phyloP scores from a whole-genome alignment of 2,113 vertebrate genomes.

The Scopus umbretta region DNA sequence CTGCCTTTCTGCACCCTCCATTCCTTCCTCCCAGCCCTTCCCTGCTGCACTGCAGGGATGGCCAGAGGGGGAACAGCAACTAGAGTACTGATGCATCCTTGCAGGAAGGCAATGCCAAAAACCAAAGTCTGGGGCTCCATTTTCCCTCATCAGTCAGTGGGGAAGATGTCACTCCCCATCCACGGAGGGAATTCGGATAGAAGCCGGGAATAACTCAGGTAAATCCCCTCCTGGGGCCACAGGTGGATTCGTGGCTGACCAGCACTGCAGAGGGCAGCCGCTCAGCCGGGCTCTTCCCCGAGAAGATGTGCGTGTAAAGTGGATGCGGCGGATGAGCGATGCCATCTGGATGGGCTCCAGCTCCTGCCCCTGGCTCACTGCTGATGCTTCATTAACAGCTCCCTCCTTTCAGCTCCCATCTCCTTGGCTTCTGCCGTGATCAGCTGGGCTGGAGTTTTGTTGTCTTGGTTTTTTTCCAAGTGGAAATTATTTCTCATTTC shows the following conservation, averaged over 20 bases:
- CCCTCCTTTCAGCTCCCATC: not conserved
- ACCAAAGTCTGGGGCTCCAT: not conserved
- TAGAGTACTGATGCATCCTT: not conserved
- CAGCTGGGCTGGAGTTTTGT: slow-evolving; percentile 34
- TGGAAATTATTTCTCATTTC: slow-evolving; percentile 62
- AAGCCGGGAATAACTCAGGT: not conserved
- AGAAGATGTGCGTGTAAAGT: not conserved
- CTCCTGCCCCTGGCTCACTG: slow-evolving; percentile 24
- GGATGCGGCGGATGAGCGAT: not conserved
- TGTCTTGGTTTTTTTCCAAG: slow-evolving; percentile 40
- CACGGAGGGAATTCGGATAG: fast-evolving
- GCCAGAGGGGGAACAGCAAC: not conserved
- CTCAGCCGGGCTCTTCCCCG: not conserved
- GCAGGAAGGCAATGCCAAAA: not conserved
- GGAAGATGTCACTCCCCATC: not conserved
- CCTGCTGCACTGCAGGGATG: not conserved
- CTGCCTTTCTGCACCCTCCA: not conserved
- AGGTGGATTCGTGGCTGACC: not conserved
- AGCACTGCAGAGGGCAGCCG: fast-evolving
- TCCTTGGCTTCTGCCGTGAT: slow-evolving; percentile 11
- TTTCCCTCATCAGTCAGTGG: fast-evolving
- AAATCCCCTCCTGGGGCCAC: not conserved
- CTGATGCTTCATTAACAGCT: slow-evolving; percentile 41
- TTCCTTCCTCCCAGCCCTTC: not conserved
- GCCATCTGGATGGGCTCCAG: slow-evolving; percentile 36